These are phyloP conservation scores for Isichthys henryi DNA, from an alignment of 2,113 vertebrate genomes.

Conservation along the genomic window DNA sequence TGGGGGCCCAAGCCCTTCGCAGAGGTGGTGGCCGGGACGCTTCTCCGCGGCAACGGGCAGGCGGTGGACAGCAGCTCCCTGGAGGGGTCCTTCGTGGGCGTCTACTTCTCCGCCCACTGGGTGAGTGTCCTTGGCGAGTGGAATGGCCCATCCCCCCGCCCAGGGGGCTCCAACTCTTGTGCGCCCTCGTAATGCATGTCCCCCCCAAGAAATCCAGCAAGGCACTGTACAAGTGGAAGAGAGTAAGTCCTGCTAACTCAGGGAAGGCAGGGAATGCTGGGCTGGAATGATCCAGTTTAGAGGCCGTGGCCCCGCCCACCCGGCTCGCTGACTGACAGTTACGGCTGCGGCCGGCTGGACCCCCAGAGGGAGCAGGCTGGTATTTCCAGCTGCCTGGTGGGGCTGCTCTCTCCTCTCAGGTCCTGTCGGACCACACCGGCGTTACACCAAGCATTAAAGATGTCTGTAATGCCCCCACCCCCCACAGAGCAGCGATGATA, in stretches of 20 bases:
- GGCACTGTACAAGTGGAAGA: neutral
- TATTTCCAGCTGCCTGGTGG: neutral
- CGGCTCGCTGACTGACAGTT: neutral
- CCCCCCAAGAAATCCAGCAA: neutral
- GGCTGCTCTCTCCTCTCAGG: neutral
- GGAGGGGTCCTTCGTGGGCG: slow-evolving; percentile 85
- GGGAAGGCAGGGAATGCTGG: neutral
- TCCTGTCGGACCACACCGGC: neutral
- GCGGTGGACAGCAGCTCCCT: slow-evolving; percentile 78
- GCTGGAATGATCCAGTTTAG: neutral
- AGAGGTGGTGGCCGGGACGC: slow-evolving; percentile 88
- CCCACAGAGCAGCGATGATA: neutral
- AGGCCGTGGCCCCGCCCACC: neutral
- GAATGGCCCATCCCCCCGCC: neutral
- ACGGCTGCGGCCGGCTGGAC: neutral
- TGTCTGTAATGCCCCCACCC: neutral
- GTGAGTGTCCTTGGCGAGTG: slow-evolving; percentile 60
- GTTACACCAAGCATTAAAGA: neutral
- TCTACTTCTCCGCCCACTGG: slow-evolving; percentile 98
- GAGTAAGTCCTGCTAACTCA: neutral
- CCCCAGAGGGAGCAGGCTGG: neutral
- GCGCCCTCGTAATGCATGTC: neutral
- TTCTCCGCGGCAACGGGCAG: slow-evolving; percentile 83
- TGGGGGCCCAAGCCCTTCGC: slow-evolving; percentile 98
- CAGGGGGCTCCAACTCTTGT: neutral